Evolutionary conservation across 2,797 vertebrate species (phyloP), one percentile per base, ranked within the genome.

Genomic region (Myiothlypis coronata): DNA sequence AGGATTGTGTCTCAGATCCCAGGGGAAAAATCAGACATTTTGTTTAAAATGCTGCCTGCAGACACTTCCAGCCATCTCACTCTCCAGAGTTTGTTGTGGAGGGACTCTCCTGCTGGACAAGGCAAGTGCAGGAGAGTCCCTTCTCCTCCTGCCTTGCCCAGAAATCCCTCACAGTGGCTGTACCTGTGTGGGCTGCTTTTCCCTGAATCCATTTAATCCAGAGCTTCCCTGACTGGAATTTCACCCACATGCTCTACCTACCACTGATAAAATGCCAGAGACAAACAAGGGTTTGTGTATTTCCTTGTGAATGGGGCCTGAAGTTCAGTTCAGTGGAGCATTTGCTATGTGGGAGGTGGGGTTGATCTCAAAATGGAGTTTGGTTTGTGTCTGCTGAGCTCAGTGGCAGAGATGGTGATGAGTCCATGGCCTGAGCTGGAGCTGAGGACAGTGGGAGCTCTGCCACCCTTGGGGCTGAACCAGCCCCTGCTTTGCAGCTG

Each of bases 21-120:
- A 7, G 5, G 44, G 53, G 2, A 0, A n/a, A 37, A 16, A 44
- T 6, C 1, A 27, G 18, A 9, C 22, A 30, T 65, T 88, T 83
- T 81, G n/a, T 81, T 75, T 30, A 61, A 83, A 93, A 82, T 24
- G n/a, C 59, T 87, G 70, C 43, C 44, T 39, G n/a, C 50, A 35
- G 39, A 74, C 53, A n/a, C 46, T 30, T 59, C 23, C 56, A 37
- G 49, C 64, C 67, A 10, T 57, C 43, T 86, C 18, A 2, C 1
- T 0, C n/a, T 27, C 43, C 67, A 10, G 11, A 16, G 35, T 19
- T 43, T 55, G 11, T 11, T n/a, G 57, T 53, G 84, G n/a, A 39
- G 72, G 22, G 34, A 41, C 17, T 70, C 26, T 30, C 41, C 69
- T 63, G 15, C 2, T 68, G 53, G 64, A 68, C 28, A 41, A 27